Evolutionary conservation across 2,888 invertebrate species (phyloP).

Genomic region (Dryococelus australis): DNA sequence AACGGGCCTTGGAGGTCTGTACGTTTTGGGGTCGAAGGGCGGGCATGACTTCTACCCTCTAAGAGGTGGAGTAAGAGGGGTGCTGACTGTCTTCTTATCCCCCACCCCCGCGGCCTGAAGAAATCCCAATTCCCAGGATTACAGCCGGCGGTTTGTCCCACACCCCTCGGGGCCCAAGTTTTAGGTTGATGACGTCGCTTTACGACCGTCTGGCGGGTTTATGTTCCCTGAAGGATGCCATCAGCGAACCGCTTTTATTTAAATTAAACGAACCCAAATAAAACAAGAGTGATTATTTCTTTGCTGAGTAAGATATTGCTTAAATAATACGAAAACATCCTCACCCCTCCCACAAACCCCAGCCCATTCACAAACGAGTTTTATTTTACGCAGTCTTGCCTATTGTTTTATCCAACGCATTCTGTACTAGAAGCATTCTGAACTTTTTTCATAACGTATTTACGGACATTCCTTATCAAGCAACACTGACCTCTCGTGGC

Average conservation of each 20-base stretch:
- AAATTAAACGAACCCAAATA: not conserved
- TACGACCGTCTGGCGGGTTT: not conserved
- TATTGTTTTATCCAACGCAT: no score
- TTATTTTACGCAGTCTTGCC: no score
- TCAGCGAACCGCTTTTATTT: not conserved
- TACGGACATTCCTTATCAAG: no score
- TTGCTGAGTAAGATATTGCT: not conserved
- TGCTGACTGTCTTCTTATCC: not conserved
- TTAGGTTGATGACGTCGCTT: not conserved
- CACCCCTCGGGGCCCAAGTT: not conserved
- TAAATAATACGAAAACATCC: not conserved
- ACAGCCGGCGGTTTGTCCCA: not conserved
- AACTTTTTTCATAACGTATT: no score
- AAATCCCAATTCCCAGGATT: constrained; percentile 10
- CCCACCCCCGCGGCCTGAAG: not conserved
- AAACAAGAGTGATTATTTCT: not conserved
- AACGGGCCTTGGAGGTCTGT: not conserved
- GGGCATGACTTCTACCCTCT: not conserved
- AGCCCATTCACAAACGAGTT: no score
- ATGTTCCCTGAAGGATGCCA: not conserved
- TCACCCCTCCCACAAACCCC: no score
- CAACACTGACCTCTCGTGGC: no score
- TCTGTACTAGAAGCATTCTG: no score
- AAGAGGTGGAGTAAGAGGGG: not conserved
- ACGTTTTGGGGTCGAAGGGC: not conserved